A percentile compares a stretch with the other conserved stretches of the same genome.
Evolutionary conservation across 2,797 vertebrate genomes (phyloP).

Genomic region (Dallia pectoralis): DNA sequence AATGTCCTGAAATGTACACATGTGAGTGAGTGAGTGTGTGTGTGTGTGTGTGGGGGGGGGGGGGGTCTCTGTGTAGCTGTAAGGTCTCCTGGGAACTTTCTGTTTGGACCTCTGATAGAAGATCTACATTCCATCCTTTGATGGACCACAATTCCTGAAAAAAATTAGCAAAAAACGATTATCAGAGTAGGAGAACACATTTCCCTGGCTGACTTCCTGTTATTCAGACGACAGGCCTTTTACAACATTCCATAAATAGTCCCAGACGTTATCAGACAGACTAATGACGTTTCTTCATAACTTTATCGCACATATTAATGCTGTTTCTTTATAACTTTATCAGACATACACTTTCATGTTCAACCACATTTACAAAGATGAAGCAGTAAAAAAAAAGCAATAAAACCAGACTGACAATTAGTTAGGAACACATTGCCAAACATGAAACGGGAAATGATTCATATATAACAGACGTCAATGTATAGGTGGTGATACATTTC

Average conservation of each 20-base stretch:
- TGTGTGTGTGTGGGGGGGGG: background rate
- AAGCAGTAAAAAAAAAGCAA: constrained; percentile 30
- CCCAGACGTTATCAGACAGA: constrained; percentile 63
- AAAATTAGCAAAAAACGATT: constrained; percentile 54
- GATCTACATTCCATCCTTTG: constrained; percentile 63
- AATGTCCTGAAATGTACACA: too few species aligned
- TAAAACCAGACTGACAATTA: background rate
- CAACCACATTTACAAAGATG: background rate
- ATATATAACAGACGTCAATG: too few species aligned
- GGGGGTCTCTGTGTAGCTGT: constrained; percentile 11
- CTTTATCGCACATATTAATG: too few species aligned
- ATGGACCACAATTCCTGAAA: constrained; percentile 33
- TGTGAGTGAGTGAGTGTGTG: background rate
- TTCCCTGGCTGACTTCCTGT: constrained; percentile 71
- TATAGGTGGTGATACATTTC: too few species aligned
- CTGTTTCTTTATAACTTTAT: constrained; percentile 21
- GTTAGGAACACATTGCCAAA: background rate
- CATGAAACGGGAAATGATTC: too few species aligned
- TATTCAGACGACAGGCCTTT: constrained; percentile 45
- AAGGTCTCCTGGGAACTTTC: constrained; percentile 39
- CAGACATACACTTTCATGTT: constrained; percentile 63
- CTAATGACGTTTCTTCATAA: constrained; percentile 59
- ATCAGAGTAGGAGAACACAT: constrained; percentile 48
- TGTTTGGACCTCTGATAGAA: constrained; percentile 40
- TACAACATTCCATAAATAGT: constrained; percentile 64